Conservation (phyloP, 1,140 invertebrate genomes). For the Tigriopus japonicus region DNA sequence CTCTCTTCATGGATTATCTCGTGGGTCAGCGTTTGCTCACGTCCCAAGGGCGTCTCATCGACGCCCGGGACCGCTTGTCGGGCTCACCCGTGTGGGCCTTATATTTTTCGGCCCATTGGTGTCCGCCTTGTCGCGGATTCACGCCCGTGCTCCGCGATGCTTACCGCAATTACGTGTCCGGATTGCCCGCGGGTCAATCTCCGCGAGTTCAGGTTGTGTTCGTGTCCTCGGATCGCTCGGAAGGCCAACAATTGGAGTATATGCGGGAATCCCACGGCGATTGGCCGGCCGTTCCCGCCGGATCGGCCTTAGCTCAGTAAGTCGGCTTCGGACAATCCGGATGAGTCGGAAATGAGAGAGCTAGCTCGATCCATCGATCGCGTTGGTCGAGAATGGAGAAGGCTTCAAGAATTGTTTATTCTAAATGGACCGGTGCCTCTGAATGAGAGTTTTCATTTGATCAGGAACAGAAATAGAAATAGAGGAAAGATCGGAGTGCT, state of each 20-base stretch:
- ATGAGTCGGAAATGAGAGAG: too few relatives aligned
- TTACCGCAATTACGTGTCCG: conserved; percentile 15
- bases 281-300: neutral
- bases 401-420: too few relatives aligned
- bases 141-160: conserved; percentile 27
- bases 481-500: too few relatives aligned
- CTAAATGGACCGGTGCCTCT: too few relatives aligned
- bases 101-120: conserved; percentile 37
- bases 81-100: conserved; percentile 19
- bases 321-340: too few relatives aligned
- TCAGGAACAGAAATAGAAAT: too few relatives aligned
- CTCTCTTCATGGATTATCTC: conserved; percentile 16
- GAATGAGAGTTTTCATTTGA: too few relatives aligned
- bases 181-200: too few relatives aligned
- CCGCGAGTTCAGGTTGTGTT: neutral
- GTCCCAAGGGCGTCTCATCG: conserved; percentile 2
- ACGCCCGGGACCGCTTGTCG: conserved; percentile 15
- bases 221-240: neutral
- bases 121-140: conserved; percentile 31
- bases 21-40: conserved; percentile 12
- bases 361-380: too few relatives aligned
- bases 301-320: neutral
- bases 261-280: conserved; percentile 10
- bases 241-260: neutral
- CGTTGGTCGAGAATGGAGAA: too few relatives aligned